Conservation (phyloP, 2,797 vertebrate species). For the Brachyrhaphis roseni region DNA sequence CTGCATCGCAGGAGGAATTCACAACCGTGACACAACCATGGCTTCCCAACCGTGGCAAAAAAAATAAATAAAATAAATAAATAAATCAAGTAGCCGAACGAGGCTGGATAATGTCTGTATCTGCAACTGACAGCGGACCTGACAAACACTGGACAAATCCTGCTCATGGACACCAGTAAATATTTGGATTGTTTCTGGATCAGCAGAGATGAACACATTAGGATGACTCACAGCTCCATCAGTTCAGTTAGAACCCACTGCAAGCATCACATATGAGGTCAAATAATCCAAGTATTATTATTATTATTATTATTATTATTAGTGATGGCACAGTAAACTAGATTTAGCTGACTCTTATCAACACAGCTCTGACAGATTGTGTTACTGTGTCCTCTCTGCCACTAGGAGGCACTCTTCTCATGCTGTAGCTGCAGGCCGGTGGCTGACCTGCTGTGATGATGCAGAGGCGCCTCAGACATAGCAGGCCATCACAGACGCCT, state of each 20-base stretch:
- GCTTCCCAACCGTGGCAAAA: conserved; percentile 14
- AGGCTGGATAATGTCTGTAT: conserved; percentile 58
- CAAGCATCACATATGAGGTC: conserved; percentile 41
- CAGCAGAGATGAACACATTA: conserved; percentile 65
- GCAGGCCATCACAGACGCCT: conserved; percentile 49
- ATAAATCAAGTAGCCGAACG: conserved; percentile 29
- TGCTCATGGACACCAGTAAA: conserved; percentile 68
- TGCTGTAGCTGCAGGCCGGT: conserved; percentile 58
- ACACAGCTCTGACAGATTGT: conserved; percentile 60
- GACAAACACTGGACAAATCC: conserved; percentile 58
- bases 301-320: conserved; percentile 50
- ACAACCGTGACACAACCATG: conserved; percentile 24
- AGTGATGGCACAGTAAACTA: conserved; percentile 59
- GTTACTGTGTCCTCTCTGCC: conserved; percentile 37
- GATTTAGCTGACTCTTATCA: conserved; percentile 71
- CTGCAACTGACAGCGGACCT: conserved; percentile 54
- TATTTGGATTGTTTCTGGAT: conserved; percentile 60
- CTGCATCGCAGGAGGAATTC: conserved; percentile 31
- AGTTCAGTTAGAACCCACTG: conserved; percentile 17
- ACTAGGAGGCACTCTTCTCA: conserved; percentile 85
- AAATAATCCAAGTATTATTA: conserved; percentile 48
- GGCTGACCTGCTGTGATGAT: conserved; percentile 45
- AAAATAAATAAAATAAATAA: conserved; percentile 13
- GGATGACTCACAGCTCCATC: conserved; percentile 60
- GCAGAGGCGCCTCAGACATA: conserved; percentile 61